phyloP scores from a whole-genome alignment of 2,797 vertebrate genomes.

The Spinus pinus region DNA sequence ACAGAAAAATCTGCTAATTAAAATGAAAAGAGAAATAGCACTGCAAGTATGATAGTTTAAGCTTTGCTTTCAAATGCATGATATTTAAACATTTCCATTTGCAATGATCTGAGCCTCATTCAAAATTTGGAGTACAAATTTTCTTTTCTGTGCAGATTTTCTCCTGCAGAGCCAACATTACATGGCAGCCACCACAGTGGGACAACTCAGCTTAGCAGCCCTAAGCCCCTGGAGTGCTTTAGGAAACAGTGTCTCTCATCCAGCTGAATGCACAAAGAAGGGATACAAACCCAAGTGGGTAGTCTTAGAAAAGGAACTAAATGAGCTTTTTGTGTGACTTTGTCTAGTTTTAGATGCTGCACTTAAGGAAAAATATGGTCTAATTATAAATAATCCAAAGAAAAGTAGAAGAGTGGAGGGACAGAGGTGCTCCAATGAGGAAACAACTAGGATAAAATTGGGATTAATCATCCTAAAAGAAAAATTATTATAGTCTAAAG shows the following conservation, averaged over 20 bases:
- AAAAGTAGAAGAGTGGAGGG: not conserved
- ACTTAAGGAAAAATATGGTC: not conserved
- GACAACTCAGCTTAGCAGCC: not conserved
- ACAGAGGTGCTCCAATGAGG: not conserved
- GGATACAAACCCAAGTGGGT: rapidly evolving
- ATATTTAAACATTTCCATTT: not conserved
- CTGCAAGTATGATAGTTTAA: not conserved
- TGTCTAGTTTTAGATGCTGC: not conserved
- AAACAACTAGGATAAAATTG: not conserved
- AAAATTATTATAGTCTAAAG: not conserved
- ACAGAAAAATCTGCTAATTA: not conserved
- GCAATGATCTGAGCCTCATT: not conserved
- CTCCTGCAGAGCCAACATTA: not conserved
- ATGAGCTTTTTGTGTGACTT: not conserved
- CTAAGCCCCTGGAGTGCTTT: not conserved
- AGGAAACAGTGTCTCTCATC: rapidly evolving
- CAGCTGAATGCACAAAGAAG: not conserved
- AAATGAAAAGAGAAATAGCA: not conserved
- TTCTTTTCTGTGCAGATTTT: not conserved
- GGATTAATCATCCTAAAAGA: not conserved
- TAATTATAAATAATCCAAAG: not conserved
- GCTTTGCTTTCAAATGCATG: not conserved
- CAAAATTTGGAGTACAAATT: not conserved
- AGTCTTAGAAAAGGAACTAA: not conserved
- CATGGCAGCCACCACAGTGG: not conserved